A percentile compares a stretch with the other conserved stretches of the same genome.
These are phyloP conservation scores for Hapalemur alaotrensis DNA, from an alignment of 2,797 vertebrate species.

Conservation along the genomic window DNA sequence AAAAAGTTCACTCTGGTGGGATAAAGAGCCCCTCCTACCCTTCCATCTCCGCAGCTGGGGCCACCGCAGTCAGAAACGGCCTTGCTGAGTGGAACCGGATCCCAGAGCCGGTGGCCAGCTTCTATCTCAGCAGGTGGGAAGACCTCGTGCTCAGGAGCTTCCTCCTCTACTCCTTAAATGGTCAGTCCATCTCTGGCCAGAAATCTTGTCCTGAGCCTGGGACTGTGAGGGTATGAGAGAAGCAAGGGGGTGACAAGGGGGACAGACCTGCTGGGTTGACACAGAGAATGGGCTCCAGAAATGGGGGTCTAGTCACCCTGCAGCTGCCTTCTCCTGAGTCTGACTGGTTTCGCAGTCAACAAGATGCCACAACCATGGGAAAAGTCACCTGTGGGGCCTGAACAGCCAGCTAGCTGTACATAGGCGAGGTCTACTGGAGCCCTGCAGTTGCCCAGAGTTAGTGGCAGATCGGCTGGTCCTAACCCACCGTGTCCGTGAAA, in stretches of 20 bases:
- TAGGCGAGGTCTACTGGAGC: conserved; percentile 63
- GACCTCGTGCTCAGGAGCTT: too few relatives aligned
- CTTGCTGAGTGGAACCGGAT: conserved; percentile 41
- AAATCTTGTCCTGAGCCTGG: background rate
- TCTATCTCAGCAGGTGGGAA: conserved; percentile 51
- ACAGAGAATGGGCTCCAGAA: background rate
- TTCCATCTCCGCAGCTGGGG: conserved; percentile 33
- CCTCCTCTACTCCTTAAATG: background rate
- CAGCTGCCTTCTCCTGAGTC: background rate
- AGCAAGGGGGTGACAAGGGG: background rate
- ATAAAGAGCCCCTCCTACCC: conserved; percentile 62
- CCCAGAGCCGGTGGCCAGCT: background rate
- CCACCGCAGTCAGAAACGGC: conserved; percentile 44
- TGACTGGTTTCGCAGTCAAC: conserved; percentile 19
- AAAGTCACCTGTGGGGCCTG: conserved; percentile 60
- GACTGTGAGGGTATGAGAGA: background rate
- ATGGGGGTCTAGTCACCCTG: background rate
- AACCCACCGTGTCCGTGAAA: background rate
- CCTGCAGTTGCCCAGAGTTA: conserved; percentile 60
- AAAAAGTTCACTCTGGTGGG: conserved; percentile 57
- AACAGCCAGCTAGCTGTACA: conserved; percentile 47
- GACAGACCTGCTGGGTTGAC: background rate
- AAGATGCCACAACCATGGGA: background rate
- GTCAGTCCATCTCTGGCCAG: background rate
- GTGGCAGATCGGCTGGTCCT: conserved; percentile 58